phyloP scores from a whole-genome alignment of 2,888 invertebrate species.

The Harpalus rufipes region DNA sequence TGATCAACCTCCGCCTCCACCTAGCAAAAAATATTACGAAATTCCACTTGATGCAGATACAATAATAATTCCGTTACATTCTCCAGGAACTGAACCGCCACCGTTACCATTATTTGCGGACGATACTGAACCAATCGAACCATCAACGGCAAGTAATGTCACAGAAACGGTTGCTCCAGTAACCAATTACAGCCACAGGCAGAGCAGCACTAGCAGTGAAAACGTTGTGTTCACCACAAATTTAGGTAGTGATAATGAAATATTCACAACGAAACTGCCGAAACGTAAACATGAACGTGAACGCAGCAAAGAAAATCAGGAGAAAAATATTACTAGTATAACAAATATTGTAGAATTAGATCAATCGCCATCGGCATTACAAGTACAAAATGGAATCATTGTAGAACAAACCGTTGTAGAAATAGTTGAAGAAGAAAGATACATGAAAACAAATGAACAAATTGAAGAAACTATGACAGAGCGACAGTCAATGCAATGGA shows the following conservation, averaged over 20 bases:
- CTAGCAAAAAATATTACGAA: constrained; percentile 80
- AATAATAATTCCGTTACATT: constrained; percentile 86
- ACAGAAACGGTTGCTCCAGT: constrained; percentile 11
- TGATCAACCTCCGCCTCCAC: constrained; percentile 69
- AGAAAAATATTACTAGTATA: constrained; percentile 46
- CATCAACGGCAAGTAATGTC: constrained; percentile 11
- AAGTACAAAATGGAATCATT: constrained; percentile 46
- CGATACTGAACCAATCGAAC: constrained; percentile 68
- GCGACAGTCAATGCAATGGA: background rate
- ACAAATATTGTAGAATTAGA: constrained; percentile 24
- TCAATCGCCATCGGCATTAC: constrained; percentile 29
- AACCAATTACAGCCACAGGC: constrained; percentile 70
- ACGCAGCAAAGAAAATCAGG: constrained; percentile 62
- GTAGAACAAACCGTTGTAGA: constrained; percentile 50
- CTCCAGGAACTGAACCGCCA: constrained; percentile 76
- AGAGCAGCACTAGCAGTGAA: constrained; percentile 76
- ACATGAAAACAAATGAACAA: constrained; percentile 46
- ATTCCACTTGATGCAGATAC: constrained; percentile 81
- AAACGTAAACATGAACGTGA: constrained; percentile 69
- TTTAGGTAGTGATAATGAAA: constrained; percentile 84
- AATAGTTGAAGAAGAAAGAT: constrained; percentile 53
- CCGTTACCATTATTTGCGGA: constrained; percentile 59
- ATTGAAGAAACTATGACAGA: constrained; percentile 29
- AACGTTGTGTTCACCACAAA: constrained; percentile 84
- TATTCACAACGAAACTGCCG: constrained; percentile 80